phyloP scores from a whole-genome alignment of 1,140 invertebrate species.

The Neuroterus valhalla region DNA sequence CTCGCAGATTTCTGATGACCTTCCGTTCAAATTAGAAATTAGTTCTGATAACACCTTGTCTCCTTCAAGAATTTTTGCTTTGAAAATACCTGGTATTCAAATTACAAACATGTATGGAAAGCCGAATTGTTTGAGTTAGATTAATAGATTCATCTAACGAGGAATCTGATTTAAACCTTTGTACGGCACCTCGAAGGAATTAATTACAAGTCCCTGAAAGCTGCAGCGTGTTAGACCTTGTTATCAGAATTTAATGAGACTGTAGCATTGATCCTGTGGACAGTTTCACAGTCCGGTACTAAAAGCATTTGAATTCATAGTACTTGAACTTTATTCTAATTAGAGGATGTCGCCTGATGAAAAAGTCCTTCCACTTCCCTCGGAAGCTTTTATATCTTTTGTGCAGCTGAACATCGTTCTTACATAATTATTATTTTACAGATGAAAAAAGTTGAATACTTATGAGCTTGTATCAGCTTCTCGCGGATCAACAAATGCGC shows the following conservation, averaged over 20 bases:
- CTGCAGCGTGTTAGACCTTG: not conserved
- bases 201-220: not conserved
- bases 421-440: too few species aligned
- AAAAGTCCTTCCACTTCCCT: too few species aligned
- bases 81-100: too few species aligned
- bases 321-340: not conserved
- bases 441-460: too few species aligned
- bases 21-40: too few species aligned
- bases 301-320: not conserved
- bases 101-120: not conserved
- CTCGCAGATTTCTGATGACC: too few species aligned
- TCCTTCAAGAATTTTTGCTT: too few species aligned
- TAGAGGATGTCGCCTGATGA: not conserved
- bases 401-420: too few species aligned
- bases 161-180: slow-evolving; percentile 25
- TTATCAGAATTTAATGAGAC: slow-evolving; percentile 24
- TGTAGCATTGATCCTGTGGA: slow-evolving; percentile 10
- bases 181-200: not conserved
- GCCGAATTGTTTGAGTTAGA: slow-evolving; percentile 3
- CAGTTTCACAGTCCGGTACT: not conserved
- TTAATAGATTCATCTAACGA: slow-evolving; percentile 23
- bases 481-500: too few species aligned
- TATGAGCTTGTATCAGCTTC: too few species aligned
- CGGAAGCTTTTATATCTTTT: too few species aligned
- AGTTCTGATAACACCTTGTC: too few species aligned